These are phyloP conservation scores for Platysternon megacephalum DNA, from an alignment of 2,113 vertebrate genomes.

Conservation along the genomic window DNA sequence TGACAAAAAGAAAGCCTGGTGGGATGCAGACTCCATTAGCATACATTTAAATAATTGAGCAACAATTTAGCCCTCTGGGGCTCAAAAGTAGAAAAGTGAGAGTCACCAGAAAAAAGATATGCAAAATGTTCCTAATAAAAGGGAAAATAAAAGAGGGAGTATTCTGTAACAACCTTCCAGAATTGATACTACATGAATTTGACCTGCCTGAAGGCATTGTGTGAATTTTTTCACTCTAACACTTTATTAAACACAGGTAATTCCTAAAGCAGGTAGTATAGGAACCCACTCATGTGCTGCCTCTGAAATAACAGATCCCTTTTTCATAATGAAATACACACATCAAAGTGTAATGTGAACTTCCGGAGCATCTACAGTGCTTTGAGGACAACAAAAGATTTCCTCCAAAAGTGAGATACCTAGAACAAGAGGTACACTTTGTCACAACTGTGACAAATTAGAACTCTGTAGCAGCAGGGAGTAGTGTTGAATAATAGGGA, in stretches of 20 bases:
- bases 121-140: background rate
- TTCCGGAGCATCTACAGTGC: background rate
- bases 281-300: background rate
- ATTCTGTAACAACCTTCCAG: background rate
- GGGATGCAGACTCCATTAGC: background rate
- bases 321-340: background rate
- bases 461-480: background rate
- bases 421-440: background rate
- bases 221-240: background rate
- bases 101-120: background rate
- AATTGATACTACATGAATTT: background rate
- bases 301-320: background rate
- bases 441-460: background rate
- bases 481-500: background rate
- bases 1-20: background rate
- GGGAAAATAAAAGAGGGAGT: background rate
- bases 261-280: background rate
- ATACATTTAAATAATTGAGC: background rate
- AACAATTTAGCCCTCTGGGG: background rate
- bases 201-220: background rate
- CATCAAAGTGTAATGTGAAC: background rate
- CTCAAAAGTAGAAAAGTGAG: background rate
- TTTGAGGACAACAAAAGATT: background rate
- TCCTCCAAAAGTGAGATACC: accelerated
- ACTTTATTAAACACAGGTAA: background rate